Evolutionary conservation across 2,113 vertebrate species (phyloP), one percentile per base, ranked within the genome.

Genomic region (Oryzias celebensis): DNA sequence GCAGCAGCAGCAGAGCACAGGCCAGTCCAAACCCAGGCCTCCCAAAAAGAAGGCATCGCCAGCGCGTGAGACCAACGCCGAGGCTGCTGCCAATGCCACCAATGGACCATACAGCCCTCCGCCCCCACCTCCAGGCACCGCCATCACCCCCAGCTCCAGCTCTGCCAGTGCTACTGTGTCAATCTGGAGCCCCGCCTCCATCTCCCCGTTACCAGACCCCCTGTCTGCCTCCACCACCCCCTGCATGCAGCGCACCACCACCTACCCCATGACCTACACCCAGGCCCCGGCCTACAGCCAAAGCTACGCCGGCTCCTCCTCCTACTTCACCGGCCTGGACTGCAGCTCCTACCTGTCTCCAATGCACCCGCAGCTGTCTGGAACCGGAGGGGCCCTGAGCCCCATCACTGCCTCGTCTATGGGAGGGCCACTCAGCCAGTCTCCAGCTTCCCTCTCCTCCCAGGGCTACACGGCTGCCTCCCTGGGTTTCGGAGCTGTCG

Each of bases 121-220:
- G 0, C 90, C 92, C 0, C 90, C 92, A 0, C 89, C 89, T 0
- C 79, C 90, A 0, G 92, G 91, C 70, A 89, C 92, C 0, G 56
- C 91, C 46, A 91, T 91, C 68, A 87, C 91, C 2, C 90, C 93
- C 46, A 90, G 89, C 59, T 91, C 94, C 28, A 92, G 91, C 59
- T 84, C 90, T 5, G 84, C 92, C n/a, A 92, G 87, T 1, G 92
- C 93, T 52, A 92, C 91, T 0, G 90, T 94, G 22, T 95, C 94
- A 75, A 94, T 95, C 69, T 94, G 94, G 94, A 94, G 94, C 84
- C 94, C 94, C 0, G 94, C 94, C 0, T 94, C 94, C 51, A 93
- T 94, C 82, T 95, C 94, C 0, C 94, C 94, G 0, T 85, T 94
- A 67, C 91, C 91, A 0, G 94, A 95, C 74, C 93, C 93, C 0